Evolutionary conservation across 2,888 invertebrate species (phyloP).

Genomic region (Cephus pygmeus): DNA sequence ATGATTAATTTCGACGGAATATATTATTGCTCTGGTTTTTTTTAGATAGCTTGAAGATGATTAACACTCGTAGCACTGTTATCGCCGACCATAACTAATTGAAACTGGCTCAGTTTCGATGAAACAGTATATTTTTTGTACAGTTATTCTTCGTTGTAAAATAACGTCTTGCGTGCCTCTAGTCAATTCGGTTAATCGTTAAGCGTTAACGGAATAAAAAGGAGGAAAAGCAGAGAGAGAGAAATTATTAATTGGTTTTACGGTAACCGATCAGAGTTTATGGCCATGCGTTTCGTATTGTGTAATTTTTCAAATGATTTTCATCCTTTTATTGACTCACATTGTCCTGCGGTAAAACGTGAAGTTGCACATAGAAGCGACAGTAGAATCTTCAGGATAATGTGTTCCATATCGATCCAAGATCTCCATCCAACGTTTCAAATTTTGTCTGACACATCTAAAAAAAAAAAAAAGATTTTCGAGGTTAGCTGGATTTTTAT

Average conservation of each 20-base stretch:
- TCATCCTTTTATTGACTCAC: slow-evolving; percentile 35
- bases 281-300: not conserved
- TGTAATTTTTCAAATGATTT: not conserved
- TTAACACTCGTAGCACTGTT: slow-evolving; percentile 15
- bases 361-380: slow-evolving; percentile 41
- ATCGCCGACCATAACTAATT: slow-evolving; percentile 30
- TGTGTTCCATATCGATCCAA: slow-evolving; percentile 56
- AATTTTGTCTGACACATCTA: slow-evolving; percentile 53
- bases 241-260: not conserved
- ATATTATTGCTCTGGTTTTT: not conserved
- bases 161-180: not conserved
- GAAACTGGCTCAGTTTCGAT: slow-evolving; percentile 12
- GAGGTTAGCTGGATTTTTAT: not conserved
- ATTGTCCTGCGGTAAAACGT: slow-evolving; percentile 45
- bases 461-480: slow-evolving; percentile 23
- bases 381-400: slow-evolving; percentile 48
- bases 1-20: not conserved
- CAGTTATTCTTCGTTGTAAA: slow-evolving; percentile 5
- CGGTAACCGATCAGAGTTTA: not conserved
- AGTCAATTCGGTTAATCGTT: not conserved
- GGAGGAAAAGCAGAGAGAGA: too few relatives aligned
- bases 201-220: not conserved
- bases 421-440: slow-evolving; percentile 53
- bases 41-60: not conserved
- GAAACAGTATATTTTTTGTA: slow-evolving; percentile 15